Percentiles rank a stretch among this genome's conserved stretches.
Conservation (phyloP, 2,888 invertebrate genomes). For the Galeruca laticollis region DNA sequence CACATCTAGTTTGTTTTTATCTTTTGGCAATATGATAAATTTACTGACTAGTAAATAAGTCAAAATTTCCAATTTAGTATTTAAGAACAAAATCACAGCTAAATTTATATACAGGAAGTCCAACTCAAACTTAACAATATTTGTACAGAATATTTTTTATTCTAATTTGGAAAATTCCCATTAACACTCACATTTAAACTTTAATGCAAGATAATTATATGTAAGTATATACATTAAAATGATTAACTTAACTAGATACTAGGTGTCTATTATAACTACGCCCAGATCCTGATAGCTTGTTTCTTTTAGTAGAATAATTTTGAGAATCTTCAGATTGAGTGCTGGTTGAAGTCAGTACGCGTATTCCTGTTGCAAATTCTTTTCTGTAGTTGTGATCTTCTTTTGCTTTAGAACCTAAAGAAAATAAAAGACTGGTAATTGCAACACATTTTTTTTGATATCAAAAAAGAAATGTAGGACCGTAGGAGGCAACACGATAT, state of each 20-base stretch:
- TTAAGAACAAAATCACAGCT: not conserved
- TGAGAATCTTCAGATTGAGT: conserved; percentile 70
- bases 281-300: not conserved
- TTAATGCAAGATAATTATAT: not conserved
- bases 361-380: conserved; percentile 79
- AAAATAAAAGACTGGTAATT: not conserved
- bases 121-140: not conserved
- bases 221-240: no score
- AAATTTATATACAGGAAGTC: not conserved
- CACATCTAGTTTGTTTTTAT: no score
- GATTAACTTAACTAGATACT: not conserved
- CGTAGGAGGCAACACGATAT: no score
- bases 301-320: conserved; percentile 47
- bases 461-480: no score
- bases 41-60: not conserved
- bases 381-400: conserved; percentile 76
- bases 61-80: not conserved
- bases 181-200: not conserved
- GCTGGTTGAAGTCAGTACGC: conserved; percentile 68
- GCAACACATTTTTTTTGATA: not conserved
- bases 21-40: no score
- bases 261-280: conserved; percentile 9
- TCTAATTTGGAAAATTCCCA: not conserved
- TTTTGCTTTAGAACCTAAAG: conserved; percentile 57
- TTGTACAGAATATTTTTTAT: not conserved